These are phyloP conservation scores for Eugnorisma glareosa DNA, from an alignment of 2,888 invertebrate genomes.

Conservation along the genomic window DNA sequence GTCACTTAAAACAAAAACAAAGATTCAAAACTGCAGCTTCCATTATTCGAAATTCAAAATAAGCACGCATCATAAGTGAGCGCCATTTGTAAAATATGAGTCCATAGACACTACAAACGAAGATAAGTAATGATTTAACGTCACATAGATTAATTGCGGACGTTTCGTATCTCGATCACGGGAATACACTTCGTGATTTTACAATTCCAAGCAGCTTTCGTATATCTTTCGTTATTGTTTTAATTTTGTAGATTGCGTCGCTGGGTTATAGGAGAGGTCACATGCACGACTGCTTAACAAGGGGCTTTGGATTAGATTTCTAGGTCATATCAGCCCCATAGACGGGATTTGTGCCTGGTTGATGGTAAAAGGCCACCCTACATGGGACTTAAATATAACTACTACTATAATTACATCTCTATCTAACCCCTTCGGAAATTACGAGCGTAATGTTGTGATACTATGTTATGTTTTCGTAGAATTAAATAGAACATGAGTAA, in stretches of 20 bases:
- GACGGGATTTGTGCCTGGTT: background rate
- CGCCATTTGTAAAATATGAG: constrained; percentile 61
- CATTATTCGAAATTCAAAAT: constrained; percentile 58
- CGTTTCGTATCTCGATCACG: constrained; percentile 57
- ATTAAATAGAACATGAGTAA: background rate
- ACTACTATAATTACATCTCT: background rate
- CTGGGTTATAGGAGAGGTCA: background rate
- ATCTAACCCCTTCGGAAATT: too few relatives aligned
- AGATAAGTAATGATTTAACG: constrained; percentile 70
- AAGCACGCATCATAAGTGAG: constrained; percentile 23
- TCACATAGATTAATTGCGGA: constrained; percentile 65
- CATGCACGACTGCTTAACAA: background rate
- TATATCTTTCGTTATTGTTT: constrained; percentile 23
- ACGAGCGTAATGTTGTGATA: background rate
- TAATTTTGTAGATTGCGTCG: constrained; percentile 3
- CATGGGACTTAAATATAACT: background rate
- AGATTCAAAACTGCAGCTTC: constrained; percentile 22
- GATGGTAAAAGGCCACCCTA: background rate
- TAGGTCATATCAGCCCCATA: background rate
- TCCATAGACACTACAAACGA: constrained; percentile 57
- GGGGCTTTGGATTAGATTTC: background rate
- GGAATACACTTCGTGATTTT: constrained; percentile 58
- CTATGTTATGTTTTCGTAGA: background rate
- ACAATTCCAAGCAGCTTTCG: constrained; percentile 51
- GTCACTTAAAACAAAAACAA: constrained; percentile 17